phyloP scores from a whole-genome alignment of 2,888 invertebrate genomes.

The Liodrosophila aerea region DNA sequence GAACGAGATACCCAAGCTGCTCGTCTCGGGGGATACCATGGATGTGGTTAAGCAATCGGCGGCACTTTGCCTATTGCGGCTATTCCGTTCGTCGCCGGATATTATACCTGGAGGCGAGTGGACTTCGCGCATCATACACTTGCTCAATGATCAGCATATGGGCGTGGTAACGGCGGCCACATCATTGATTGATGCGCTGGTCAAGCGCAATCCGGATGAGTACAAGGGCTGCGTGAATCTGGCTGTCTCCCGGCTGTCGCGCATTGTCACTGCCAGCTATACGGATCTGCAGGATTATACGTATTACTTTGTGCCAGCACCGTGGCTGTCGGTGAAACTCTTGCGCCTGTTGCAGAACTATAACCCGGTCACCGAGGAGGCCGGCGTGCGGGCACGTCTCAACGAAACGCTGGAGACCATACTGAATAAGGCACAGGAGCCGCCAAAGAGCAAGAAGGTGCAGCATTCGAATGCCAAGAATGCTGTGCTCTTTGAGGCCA shows the following conservation, averaged over 20 bases:
- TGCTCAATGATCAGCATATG: slow-evolving; percentile 99
- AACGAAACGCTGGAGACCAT: slow-evolving; percentile 99
- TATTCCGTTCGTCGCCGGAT: slow-evolving; percentile 97
- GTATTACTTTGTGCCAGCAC: slow-evolving; percentile 99
- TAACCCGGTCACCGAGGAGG: slow-evolving; percentile 97
- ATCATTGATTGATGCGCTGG: slow-evolving; percentile 98
- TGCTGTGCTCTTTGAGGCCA: slow-evolving; percentile 99
- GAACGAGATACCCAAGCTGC: slow-evolving; percentile 97
- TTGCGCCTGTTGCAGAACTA: slow-evolving; percentile 98
- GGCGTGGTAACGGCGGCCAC: slow-evolving; percentile 99
- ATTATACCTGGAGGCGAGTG: slow-evolving; percentile 98
- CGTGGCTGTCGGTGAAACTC: slow-evolving; percentile 99
- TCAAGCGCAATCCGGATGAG: slow-evolving; percentile 99
- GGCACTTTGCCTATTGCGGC: slow-evolving; percentile 95
- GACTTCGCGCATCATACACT: slow-evolving; percentile 99
- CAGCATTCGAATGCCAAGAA: slow-evolving; percentile 99
- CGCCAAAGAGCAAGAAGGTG: slow-evolving; percentile 99
- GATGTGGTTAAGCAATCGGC: slow-evolving; percentile 99
- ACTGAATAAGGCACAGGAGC: slow-evolving; percentile 99
- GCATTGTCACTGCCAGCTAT: slow-evolving; percentile 99
- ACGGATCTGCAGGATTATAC: slow-evolving; percentile 99
- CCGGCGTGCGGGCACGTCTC: slow-evolving; percentile 96
- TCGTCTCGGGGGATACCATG: slow-evolving; percentile 99
- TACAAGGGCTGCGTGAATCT: slow-evolving; percentile 99
- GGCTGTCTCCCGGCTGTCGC: slow-evolving; percentile 97